phyloP scores from a whole-genome alignment of 30 jellyfish, hydroid and myxozoan species.

The Hydra vulgaris region DNA sequence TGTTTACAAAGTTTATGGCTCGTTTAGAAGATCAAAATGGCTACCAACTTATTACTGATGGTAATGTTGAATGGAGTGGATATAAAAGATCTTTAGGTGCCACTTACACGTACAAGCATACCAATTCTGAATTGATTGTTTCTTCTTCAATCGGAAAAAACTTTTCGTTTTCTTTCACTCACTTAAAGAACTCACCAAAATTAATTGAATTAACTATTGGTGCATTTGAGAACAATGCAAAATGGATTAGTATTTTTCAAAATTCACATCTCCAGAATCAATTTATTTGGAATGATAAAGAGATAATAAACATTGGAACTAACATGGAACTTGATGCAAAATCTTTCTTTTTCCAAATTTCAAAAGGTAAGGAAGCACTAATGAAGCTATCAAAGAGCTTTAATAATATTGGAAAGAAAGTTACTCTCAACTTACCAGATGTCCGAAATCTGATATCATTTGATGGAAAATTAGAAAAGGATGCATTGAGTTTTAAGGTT shows the following conservation, averaged over 20 bases:
- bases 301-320: slow-evolving; percentile 33
- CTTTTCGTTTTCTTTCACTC: background rate
- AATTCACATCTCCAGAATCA: background rate
- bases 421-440: background rate
- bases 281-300: slow-evolving; percentile 6
- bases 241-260: background rate
- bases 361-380: slow-evolving; percentile 11
- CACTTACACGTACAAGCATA: slow-evolving; percentile 37
- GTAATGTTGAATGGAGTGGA: slow-evolving; percentile 53
- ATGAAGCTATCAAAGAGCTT: slow-evolving; percentile 6
- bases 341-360: slow-evolving; percentile 17
- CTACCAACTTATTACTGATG: slow-evolving; percentile 51
- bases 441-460: background rate
- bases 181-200: slow-evolving; percentile 4
- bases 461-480: background rate
- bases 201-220: slow-evolving; percentile 1
- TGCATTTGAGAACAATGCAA: slow-evolving; percentile 6
- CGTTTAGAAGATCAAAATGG: slow-evolving; percentile 53
- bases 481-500: background rate
- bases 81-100: slow-evolving; percentile 38
- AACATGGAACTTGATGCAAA: slow-evolving; percentile 38
- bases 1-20: slow-evolving; percentile 53
- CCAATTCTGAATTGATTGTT: slow-evolving; percentile 31
- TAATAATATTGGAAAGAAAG: background rate
- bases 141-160: slow-evolving; percentile 19